Evolutionary conservation across 2,888 invertebrate genomes (phyloP).

Genomic region (Mantis religiosa): DNA sequence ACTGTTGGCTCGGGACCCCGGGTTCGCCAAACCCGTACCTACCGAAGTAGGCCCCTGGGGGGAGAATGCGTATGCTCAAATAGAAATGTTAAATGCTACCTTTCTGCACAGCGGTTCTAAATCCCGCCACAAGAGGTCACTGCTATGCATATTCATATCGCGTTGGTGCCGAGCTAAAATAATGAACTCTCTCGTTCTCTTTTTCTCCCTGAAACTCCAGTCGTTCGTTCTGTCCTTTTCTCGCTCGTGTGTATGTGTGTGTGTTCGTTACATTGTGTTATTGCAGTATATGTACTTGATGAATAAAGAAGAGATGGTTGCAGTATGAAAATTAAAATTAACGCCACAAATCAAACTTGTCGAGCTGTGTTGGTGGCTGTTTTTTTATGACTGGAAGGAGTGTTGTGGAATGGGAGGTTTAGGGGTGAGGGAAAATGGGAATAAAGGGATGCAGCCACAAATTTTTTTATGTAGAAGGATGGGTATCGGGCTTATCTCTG

Average conservation of each 20-base stretch:
- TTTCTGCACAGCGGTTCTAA: neutral
- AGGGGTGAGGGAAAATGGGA: neutral
- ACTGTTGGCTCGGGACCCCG: too few relatives aligned
- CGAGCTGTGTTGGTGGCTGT: neutral
- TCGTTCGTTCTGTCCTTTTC: neutral
- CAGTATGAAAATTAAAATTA: slow-evolving; percentile 21
- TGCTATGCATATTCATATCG: slow-evolving; percentile 5
- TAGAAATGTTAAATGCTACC: neutral
- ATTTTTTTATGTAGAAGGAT: neutral
- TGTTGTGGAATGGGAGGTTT: neutral
- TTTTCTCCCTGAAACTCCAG: neutral
- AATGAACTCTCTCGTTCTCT: slow-evolving; percentile 1
- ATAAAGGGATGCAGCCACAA: neutral
- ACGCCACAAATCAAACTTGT: slow-evolving; percentile 20
- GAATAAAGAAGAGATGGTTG: slow-evolving; percentile 17
- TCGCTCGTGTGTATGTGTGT: neutral
- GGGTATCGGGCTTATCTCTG: slow-evolving; percentile 4
- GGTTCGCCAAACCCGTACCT: too few relatives aligned
- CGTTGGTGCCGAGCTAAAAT: neutral
- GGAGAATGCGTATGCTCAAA: neutral
- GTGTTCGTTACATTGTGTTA: neutral
- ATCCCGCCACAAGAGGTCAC: neutral
- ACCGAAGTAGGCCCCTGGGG: too few relatives aligned
- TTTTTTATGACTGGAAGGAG: slow-evolving; percentile 4
- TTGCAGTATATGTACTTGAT: slow-evolving; percentile 32